Evolutionary conservation across 2,113 vertebrate genomes (phyloP).

Genomic region (Oreochromis tanganicae): DNA sequence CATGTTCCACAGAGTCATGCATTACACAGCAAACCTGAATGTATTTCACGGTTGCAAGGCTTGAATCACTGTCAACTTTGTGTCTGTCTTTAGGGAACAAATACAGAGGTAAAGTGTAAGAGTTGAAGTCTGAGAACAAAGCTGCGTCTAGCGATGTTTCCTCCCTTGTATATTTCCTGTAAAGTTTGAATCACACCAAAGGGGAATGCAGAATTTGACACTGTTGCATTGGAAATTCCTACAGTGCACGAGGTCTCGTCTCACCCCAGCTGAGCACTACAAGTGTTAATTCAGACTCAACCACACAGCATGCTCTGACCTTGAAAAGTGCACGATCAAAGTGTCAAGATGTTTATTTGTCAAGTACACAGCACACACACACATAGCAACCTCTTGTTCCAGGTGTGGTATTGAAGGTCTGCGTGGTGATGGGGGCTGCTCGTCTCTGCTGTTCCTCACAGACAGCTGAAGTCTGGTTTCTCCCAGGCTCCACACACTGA

Average conservation of each 20-base stretch:
- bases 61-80: background rate
- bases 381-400: constrained; percentile 36
- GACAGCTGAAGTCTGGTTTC: constrained; percentile 63
- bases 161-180: constrained; percentile 23
- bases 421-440: constrained; percentile 15
- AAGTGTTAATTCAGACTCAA: background rate
- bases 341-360: background rate
- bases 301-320: background rate
- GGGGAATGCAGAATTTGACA: background rate
- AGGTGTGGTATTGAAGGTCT: constrained; percentile 28
- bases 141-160: background rate
- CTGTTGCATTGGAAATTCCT: constrained; percentile 38
- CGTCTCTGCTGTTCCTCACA: constrained; percentile 49
- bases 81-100: background rate
- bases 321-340: background rate
- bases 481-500: constrained; percentile 67
- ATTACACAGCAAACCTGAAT: background rate
- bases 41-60: background rate
- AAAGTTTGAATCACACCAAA: constrained; percentile 45
- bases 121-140: background rate
- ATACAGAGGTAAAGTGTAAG: background rate
- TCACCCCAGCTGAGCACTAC: background rate
- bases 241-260: background rate
- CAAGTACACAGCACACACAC: background rate
- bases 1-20: background rate